Conservation (phyloP, 2,113 vertebrate species). For the Trichomycterus rosablanca region DNA sequence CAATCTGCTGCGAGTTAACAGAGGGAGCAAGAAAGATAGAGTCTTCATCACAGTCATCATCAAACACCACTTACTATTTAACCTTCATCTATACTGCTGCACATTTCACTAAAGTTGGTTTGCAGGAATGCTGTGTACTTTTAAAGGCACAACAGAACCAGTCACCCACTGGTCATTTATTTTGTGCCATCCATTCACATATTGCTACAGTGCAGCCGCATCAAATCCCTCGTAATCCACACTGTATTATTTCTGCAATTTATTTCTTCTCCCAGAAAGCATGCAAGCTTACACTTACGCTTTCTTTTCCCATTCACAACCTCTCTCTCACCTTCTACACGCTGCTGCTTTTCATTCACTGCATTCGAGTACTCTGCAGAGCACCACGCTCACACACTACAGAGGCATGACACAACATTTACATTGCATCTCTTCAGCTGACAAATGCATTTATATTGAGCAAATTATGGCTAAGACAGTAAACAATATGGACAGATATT, state of each 20-base stretch:
- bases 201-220: slow-evolving; percentile 7
- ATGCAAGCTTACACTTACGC: not conserved
- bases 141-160: not conserved
- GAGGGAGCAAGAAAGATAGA: slow-evolving; percentile 3
- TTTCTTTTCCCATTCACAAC: slow-evolving; percentile 13
- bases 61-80: slow-evolving; percentile 12
- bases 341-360: slow-evolving; percentile 6
- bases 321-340: not conserved
- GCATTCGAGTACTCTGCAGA: slow-evolving; percentile 13
- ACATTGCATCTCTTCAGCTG: not conserved
- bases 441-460: not conserved
- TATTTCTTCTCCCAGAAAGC: not conserved
- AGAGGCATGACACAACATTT: not conserved
- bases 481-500: not conserved
- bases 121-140: not conserved
- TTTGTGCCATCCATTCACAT: slow-evolving; percentile 19
- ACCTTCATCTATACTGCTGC: slow-evolving; percentile 29
- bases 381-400: not conserved
- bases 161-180: slow-evolving; percentile 23
- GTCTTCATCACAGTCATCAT: slow-evolving; percentile 11
- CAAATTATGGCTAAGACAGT: not conserved
- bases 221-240: not conserved
- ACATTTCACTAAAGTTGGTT: slow-evolving; percentile 10
- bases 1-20: slow-evolving; percentile 19
- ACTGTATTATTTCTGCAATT: slow-evolving; percentile 7